Evolutionary conservation across 1,140 invertebrate genomes (phyloP).

Genomic region (Microplitis demolitor): DNA sequence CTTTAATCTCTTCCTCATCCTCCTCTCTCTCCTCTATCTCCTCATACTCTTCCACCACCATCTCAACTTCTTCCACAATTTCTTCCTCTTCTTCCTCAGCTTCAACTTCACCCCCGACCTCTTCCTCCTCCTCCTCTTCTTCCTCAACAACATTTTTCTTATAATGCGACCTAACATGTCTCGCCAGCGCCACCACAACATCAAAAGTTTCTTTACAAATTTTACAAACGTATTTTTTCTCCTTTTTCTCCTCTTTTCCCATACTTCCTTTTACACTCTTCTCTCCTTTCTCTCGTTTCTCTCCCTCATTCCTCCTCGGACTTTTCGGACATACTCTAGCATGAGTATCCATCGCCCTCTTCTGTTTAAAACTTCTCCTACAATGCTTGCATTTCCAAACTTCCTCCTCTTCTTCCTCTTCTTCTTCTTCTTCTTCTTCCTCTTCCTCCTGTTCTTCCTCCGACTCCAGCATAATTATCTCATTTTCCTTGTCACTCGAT

Average conservation of each 20-base stretch:
- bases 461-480: slow-evolving; percentile 57
- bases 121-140: background rate
- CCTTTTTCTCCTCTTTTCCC: background rate
- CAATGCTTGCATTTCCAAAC: slow-evolving; percentile 43
- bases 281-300: background rate
- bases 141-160: slow-evolving; percentile 32
- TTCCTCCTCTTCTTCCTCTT: slow-evolving; percentile 30
- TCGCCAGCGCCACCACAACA: slow-evolving; percentile 50
- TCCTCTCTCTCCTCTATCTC: background rate
- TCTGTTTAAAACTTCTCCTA: slow-evolving; percentile 42
- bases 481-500: slow-evolving; percentile 60
- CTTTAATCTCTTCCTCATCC: background rate
- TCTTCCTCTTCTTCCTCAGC: background rate
- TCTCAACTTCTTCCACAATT: too few relatives aligned
- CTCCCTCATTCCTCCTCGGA: slow-evolving; percentile 28
- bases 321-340: slow-evolving; percentile 48
- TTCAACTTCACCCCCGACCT: background rate
- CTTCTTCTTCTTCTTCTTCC: slow-evolving; percentile 34
- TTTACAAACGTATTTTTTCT: slow-evolving; percentile 50
- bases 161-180: slow-evolving; percentile 52
- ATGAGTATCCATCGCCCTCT: slow-evolving; percentile 48
- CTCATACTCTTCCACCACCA: background rate
- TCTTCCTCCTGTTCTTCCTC: slow-evolving; percentile 43
- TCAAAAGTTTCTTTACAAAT: slow-evolving; percentile 55
- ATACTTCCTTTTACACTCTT: background rate